These are phyloP conservation scores for Antechinus flavipes DNA, from an alignment of 2,113 vertebrate species.

Conservation along the genomic window DNA sequence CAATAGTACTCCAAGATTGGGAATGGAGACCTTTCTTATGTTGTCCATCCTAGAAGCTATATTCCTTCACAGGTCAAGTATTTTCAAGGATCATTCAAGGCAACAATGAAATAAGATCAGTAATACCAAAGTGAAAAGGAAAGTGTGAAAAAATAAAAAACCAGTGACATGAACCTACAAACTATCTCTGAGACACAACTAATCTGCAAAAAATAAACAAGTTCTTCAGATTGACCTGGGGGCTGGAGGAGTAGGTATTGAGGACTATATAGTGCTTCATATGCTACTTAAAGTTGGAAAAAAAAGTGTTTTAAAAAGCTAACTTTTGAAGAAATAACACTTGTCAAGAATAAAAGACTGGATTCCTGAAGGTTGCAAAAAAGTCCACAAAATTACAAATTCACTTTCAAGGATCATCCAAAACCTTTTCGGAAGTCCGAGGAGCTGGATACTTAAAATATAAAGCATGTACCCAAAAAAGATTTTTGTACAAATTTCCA, in stretches of 20 bases:
- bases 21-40: no score
- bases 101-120: neutral
- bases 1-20: no score
- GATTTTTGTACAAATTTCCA: neutral
- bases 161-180: neutral
- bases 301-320: neutral
- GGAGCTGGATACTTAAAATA: neutral
- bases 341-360: neutral
- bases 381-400: neutral
- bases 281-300: neutral
- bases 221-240: neutral
- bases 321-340: neutral
- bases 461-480: neutral
- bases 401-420: neutral
- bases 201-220: neutral
- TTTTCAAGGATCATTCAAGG: neutral
- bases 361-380: neutral
- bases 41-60: no score
- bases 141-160: neutral
- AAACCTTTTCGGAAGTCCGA: neutral
- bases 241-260: neutral
- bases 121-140: neutral
- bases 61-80: neutral
- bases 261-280: neutral
- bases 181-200: neutral